These are phyloP conservation scores for Procapra przewalskii DNA, from an alignment of 2,113 vertebrate genomes.

Conservation along the genomic window DNA sequence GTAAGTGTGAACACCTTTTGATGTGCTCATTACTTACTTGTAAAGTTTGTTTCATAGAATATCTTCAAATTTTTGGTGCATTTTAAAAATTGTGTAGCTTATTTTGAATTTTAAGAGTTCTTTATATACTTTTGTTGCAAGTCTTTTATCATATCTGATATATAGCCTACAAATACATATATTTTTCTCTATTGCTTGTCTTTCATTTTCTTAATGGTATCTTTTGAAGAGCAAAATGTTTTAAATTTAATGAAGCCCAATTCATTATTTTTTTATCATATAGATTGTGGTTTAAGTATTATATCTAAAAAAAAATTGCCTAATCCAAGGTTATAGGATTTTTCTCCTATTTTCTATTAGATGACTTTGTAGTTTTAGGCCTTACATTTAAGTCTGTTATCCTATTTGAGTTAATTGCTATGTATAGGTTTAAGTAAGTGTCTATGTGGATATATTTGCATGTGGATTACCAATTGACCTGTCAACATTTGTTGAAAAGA, in stretches of 20 bases:
- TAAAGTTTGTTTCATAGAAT: background rate
- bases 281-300: background rate
- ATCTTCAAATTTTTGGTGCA: background rate
- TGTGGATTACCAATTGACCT: background rate
- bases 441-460: background rate
- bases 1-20: background rate
- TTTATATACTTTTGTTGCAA: background rate
- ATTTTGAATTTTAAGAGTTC: background rate
- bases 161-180: background rate
- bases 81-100: background rate
- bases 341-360: background rate
- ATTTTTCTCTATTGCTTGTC: background rate
- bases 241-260: background rate
- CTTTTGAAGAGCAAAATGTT: background rate
- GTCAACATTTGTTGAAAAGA: background rate
- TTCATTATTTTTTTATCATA: background rate
- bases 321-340: background rate
- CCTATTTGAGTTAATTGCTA: background rate
- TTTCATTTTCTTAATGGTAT: background rate
- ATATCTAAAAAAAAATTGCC: background rate
- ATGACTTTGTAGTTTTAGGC: background rate
- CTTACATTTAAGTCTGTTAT: background rate
- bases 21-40: background rate
- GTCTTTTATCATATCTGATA: background rate
- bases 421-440: background rate